Percentiles rank a stretch among this genome's conserved stretches.
phyloP scores from a whole-genome alignment of 2,113 vertebrate species.

The Melanerpes aurifrons region DNA sequence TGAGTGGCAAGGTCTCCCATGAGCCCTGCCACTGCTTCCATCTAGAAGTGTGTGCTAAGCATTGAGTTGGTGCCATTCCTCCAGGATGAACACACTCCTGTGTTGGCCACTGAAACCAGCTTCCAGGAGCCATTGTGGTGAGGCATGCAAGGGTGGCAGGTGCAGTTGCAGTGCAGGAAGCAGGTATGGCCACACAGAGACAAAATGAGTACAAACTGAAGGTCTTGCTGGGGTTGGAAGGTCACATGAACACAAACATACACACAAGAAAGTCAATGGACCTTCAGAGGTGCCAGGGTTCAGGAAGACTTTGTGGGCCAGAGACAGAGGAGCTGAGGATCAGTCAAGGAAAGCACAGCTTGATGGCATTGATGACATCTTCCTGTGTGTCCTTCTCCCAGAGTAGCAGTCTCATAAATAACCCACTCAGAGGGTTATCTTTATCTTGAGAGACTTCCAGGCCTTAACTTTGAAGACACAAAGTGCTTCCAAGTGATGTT shows the following conservation, averaged over 20 bases:
- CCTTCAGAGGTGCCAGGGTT: background rate
- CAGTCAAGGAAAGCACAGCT: background rate
- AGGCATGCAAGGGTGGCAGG: background rate
- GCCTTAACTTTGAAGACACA: background rate
- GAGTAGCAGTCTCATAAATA: background rate
- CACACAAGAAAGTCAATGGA: background rate
- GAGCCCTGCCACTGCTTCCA: background rate
- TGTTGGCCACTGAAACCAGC: background rate
- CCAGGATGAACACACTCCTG: background rate
- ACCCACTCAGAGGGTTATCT: background rate
- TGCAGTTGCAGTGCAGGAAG: rapidly evolving
- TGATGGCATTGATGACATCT: background rate
- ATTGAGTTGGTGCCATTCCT: background rate
- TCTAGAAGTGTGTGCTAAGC: background rate
- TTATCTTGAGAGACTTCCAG: background rate
- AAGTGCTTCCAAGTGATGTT: background rate
- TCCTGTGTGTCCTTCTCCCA: background rate
- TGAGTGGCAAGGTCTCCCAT: rapidly evolving
- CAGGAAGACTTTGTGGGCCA: background rate
- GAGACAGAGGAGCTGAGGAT: background rate
- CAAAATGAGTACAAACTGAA: background rate
- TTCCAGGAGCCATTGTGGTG: background rate
- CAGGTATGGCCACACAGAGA: background rate
- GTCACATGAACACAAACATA: background rate
- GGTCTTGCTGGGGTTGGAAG: background rate